Conservation (phyloP, 2,113 vertebrate genomes). For the Daphoenositta chrysoptera region DNA sequence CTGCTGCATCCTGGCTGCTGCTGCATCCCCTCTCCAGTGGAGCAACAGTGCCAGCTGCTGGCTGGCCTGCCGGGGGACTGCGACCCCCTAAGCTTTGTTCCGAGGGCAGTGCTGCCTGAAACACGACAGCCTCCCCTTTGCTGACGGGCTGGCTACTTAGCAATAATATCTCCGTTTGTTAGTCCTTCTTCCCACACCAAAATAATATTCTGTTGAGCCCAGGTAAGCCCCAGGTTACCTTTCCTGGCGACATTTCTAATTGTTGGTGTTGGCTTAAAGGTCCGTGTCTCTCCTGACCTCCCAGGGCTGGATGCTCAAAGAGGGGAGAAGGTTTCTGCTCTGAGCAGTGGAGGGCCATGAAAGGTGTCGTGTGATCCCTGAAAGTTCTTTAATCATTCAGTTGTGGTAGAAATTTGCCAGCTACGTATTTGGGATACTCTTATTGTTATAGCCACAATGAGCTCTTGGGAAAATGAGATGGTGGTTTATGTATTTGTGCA, state of each 20-base stretch:
- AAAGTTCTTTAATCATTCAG: neutral
- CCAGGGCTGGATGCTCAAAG: neutral
- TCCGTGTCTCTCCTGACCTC: accelerated
- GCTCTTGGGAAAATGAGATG: neutral
- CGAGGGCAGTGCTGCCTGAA: neutral
- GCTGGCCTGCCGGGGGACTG: neutral
- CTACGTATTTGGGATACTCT: neutral
- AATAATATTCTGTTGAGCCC: accelerated
- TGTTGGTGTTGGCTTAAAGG: neutral
- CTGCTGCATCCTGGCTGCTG: neutral
- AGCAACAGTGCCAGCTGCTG: conserved; percentile 61
- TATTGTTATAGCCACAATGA: accelerated
- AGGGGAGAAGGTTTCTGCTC: neutral
- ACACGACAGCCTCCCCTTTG: neutral
- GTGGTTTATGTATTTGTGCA: neutral
- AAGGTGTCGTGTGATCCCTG: neutral
- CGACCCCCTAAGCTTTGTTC: accelerated
- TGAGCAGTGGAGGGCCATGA: neutral
- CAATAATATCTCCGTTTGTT: accelerated
- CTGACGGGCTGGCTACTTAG: neutral
- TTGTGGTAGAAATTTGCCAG: neutral
- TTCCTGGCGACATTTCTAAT: accelerated
- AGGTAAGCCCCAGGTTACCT: neutral
- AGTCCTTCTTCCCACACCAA: neutral
- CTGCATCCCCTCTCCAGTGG: neutral